Conservation (phyloP, 2,113 vertebrate species). For the Mus pahari region DNA sequence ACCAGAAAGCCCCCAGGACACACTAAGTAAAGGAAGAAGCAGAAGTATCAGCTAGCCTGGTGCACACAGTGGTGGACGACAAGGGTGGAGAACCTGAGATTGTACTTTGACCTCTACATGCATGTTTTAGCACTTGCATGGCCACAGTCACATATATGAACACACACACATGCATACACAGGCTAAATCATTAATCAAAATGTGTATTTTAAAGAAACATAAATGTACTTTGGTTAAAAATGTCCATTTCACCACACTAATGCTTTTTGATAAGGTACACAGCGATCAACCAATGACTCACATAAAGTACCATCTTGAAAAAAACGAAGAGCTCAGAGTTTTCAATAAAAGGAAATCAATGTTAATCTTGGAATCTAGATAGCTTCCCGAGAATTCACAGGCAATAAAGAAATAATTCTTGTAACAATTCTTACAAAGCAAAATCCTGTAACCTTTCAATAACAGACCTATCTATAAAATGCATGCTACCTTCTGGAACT, state of each 20-base stretch:
- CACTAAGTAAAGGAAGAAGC: not conserved
- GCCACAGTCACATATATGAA: not conserved
- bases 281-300: not conserved
- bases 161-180: not conserved
- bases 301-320: not conserved
- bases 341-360: not conserved
- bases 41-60: not conserved
- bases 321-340: not conserved
- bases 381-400: not conserved
- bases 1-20: not conserved
- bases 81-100: not conserved
- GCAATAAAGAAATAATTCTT: not conserved
- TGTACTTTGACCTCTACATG: not conserved
- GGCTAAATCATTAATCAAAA: not conserved
- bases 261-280: not conserved
- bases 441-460: not conserved
- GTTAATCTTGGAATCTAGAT: not conserved
- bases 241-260: not conserved
- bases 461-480: not conserved
- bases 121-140: no score
- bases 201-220: not conserved
- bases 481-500: not conserved
- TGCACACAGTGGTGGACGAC: not conserved
- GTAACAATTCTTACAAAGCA: not conserved
- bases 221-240: not conserved